Base-by-base conservation (phyloP, 1,140 invertebrate genomes). In the Drosophila ficusphila region DNA sequence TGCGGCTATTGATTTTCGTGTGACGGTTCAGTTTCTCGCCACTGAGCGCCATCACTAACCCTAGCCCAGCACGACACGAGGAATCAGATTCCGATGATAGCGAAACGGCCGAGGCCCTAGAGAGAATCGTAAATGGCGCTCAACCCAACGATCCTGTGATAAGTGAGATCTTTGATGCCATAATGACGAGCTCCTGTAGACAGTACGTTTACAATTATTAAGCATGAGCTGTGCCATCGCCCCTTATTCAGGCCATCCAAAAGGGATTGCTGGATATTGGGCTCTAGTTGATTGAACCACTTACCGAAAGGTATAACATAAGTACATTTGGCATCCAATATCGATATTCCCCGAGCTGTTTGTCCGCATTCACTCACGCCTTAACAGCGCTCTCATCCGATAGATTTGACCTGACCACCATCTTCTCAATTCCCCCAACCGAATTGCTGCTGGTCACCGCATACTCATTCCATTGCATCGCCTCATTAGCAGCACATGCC, bases 81-180 rank as follows among this genome's bases (percentile, higher is more conserved):
- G 77, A 88, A 48, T 86, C 81, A 46, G 81, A 86, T 78, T 86
- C 82, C 39, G 82, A 88, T 75, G 69, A 67, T 79, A 64, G 71
- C 52, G 21, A 29, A 33, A 42, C 67, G 60, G 76, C 61, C 6
- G 56, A 62, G 42, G 81, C 38, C 25, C 39, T 85, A 25, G 42
- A 54, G 39, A 51, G 25, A 48, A 52, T 57, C 46, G 42, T 82
- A 23, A 44, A 21, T 14, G 48, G 34, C 46, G 54, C 51, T 12
- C 25, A 29, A 36, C 61, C 72, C 29, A 52, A 68, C 52, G 48
- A 86, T 69, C 81, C 81, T 27, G 33, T 86, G 41, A 7, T 76
- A 31, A 12, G 29, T 65, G 36, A 73, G 42, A 81, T 85, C 54
- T 62, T 18, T 53, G 12, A 69, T 21, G 41, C 73, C 21, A 29